Evolutionary conservation across 2,888 invertebrate genomes (phyloP).

Genomic region (Eupithecia pulchellata): DNA sequence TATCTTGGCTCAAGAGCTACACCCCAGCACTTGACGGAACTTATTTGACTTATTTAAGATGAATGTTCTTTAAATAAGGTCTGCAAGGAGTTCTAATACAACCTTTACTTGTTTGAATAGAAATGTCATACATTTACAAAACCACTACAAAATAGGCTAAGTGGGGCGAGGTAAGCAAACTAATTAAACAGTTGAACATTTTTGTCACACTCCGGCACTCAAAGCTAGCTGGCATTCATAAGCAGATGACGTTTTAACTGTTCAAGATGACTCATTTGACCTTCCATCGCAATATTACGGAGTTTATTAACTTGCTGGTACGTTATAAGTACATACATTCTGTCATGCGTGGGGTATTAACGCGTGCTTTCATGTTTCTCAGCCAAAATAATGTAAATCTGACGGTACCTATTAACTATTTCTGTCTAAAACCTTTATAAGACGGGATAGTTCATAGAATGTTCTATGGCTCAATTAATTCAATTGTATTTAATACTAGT

Average conservation of each 20-base stretch:
- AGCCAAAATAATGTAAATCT: not conserved
- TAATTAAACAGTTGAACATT: slow-evolving; percentile 45
- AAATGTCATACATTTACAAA: slow-evolving; percentile 13
- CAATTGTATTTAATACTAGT: no score
- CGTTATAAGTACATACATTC: slow-evolving; percentile 16
- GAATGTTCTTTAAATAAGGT: not conserved
- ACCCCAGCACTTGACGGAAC: no score
- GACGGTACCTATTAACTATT: not conserved
- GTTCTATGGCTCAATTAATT: no score
- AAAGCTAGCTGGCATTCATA: slow-evolving; percentile 43
- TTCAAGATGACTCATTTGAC: slow-evolving; percentile 34
- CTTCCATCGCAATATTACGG: slow-evolving; percentile 23
- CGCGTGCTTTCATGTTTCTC: not conserved
- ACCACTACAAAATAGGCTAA: slow-evolving; percentile 17
- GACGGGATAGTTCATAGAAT: no score
- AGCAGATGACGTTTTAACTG: slow-evolving; percentile 33
- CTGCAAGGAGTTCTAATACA: not conserved
- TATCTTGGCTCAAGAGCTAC: no score
- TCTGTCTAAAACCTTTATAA: no score
- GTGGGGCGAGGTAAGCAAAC: slow-evolving; percentile 36
- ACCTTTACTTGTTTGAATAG: not conserved
- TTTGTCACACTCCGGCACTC: slow-evolving; percentile 43
- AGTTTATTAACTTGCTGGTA: slow-evolving; percentile 30
- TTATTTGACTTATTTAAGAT: not conserved
- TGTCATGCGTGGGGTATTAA: slow-evolving; percentile 4